These are phyloP conservation scores for Xyrichtys novacula DNA, from an alignment of 2,797 vertebrate species.

Conservation along the genomic window DNA sequence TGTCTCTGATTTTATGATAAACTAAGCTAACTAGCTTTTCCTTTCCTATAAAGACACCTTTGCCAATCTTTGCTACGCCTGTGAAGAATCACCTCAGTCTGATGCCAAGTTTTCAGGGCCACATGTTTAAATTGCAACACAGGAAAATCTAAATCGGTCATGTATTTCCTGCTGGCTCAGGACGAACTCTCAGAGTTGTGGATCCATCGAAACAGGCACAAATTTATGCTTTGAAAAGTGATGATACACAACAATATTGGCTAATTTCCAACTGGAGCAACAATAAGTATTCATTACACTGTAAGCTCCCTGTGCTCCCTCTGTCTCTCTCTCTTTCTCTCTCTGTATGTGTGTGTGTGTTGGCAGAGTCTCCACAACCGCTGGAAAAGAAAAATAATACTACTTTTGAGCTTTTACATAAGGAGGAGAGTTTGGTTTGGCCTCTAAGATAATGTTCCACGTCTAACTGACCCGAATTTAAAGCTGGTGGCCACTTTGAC, in stretches of 20 bases:
- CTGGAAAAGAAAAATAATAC: slow-evolving; percentile 63
- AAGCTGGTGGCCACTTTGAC: slow-evolving; percentile 55
- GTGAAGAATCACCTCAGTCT: slow-evolving; percentile 38
- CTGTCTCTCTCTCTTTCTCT: slow-evolving; percentile 6
- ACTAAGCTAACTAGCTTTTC: slow-evolving; percentile 1
- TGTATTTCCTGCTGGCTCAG: slow-evolving; percentile 67
- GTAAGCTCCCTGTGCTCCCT: slow-evolving; percentile 29
- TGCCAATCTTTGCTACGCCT: slow-evolving; percentile 34
- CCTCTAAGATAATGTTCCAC: slow-evolving; percentile 57
- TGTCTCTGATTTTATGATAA: neutral
- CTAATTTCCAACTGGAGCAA: slow-evolving; percentile 70
- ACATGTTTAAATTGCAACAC: slow-evolving; percentile 48
- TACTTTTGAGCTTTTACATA: slow-evolving; percentile 62
- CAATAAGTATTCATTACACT: slow-evolving; percentile 65
- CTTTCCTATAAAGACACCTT: slow-evolving; percentile 8
- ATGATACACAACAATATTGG: slow-evolving; percentile 46
- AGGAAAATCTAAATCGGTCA: slow-evolving; percentile 63
- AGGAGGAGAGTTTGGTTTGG: slow-evolving; percentile 66
- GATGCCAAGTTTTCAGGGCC: slow-evolving; percentile 57
- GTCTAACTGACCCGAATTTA: slow-evolving; percentile 62
- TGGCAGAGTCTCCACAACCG: slow-evolving; percentile 60
- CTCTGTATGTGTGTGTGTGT: slow-evolving; percentile 41
- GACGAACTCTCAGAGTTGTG: slow-evolving; percentile 30
- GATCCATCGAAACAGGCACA: slow-evolving; percentile 35
- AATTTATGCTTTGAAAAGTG: slow-evolving; percentile 32